These are phyloP conservation scores for Amyelois transitella DNA, from an alignment of 1,140 invertebrate genomes.

Conservation along the genomic window DNA sequence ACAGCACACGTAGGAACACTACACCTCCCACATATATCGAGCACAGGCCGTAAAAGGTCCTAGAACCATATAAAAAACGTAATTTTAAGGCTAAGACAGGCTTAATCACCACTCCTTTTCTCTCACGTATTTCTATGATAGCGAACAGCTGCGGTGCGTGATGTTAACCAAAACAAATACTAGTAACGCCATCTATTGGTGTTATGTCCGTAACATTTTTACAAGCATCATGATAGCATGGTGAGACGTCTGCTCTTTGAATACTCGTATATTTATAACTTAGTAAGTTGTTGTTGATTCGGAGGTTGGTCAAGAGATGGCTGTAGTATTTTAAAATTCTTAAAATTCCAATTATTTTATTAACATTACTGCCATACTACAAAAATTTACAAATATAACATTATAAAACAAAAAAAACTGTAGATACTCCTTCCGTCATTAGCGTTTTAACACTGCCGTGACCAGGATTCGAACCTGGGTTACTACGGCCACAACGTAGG, in stretches of 20 bases:
- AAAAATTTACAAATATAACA: neutral
- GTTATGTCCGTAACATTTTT: neutral
- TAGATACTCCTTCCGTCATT: slow-evolving; percentile 40
- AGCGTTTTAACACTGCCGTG: slow-evolving; percentile 44
- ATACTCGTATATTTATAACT: no score
- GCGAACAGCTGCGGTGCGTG: slow-evolving; percentile 71
- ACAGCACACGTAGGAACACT: slow-evolving; percentile 43
- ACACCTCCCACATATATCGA: slow-evolving; percentile 38
- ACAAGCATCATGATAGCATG: neutral
- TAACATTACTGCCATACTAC: neutral
- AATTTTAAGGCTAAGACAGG: slow-evolving; percentile 59
- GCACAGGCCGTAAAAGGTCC: slow-evolving; percentile 31
- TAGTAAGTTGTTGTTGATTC: neutral
- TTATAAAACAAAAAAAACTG: slow-evolving; percentile 12
- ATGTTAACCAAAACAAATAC: slow-evolving; percentile 70
- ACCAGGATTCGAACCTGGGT: slow-evolving; percentile 45
- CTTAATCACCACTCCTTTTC: slow-evolving; percentile 74
- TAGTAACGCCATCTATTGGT: slow-evolving; percentile 45
- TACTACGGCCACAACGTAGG: slow-evolving; percentile 18
- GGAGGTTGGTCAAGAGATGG: neutral
- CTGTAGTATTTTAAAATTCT: neutral
- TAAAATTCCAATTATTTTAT: neutral
- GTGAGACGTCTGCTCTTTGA: no score
- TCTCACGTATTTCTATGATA: slow-evolving; percentile 72
- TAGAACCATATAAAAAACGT: slow-evolving; percentile 64